phyloP scores from a whole-genome alignment of 2,888 invertebrate genomes.

The Panorpa germanica region DNA sequence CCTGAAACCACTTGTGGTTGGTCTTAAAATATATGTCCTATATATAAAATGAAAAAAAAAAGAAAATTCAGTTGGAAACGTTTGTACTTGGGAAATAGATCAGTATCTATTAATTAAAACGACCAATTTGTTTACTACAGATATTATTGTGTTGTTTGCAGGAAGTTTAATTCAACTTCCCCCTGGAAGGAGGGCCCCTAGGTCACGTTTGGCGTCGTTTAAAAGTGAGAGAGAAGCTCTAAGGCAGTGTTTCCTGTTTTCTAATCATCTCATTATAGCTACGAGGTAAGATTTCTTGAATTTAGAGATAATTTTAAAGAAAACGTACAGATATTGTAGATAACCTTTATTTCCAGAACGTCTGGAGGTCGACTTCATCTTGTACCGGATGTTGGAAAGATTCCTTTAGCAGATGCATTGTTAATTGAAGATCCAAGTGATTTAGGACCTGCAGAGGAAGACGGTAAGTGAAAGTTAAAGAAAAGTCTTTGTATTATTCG shows the following conservation, averaged over 20 bases:
- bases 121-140: too few species aligned
- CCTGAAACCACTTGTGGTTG: too few species aligned
- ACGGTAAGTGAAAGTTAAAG: slow-evolving; percentile 27
- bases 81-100: slow-evolving; percentile 3
- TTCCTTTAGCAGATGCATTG: slow-evolving; percentile 66
- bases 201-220: slow-evolving; percentile 37
- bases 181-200: slow-evolving; percentile 28
- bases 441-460: slow-evolving; percentile 40
- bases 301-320: not conserved
- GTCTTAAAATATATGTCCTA: too few species aligned
- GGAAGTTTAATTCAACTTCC: slow-evolving; percentile 61
- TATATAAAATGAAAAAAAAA: not conserved
- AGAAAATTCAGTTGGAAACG: not conserved
- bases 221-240: slow-evolving; percentile 47
- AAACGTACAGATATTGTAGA: slow-evolving; percentile 1
- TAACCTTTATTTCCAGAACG: slow-evolving; percentile 25
- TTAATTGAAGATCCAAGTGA: slow-evolving; percentile 72
- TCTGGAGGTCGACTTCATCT: slow-evolving; percentile 75
- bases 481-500: slow-evolving; percentile 7
- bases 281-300: slow-evolving; percentile 32
- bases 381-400: slow-evolving; percentile 60
- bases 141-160: slow-evolving; percentile 21
- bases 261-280: slow-evolving; percentile 73
- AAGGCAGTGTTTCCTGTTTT: slow-evolving; percentile 78
- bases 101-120: too few species aligned